Evolutionary conservation across 1,140 invertebrate genomes (phyloP).

Genomic region (Bombus terrestris): DNA sequence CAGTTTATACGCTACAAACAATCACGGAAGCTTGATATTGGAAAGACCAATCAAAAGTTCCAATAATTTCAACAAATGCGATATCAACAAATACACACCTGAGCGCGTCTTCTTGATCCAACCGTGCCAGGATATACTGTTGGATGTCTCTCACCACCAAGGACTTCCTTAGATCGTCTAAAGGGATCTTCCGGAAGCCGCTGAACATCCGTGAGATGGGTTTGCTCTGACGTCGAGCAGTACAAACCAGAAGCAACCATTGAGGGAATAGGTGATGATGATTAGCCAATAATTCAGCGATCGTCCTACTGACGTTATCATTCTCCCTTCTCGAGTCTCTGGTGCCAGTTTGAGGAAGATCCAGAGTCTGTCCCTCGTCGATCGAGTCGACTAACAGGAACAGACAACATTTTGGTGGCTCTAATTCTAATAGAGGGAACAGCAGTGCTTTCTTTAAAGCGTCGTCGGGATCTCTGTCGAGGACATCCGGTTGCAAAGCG

Average conservation of each 20-base stretch:
- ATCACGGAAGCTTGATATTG: no score
- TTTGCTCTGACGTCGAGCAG: constrained; percentile 93
- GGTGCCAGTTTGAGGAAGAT: constrained; percentile 75
- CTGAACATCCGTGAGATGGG: constrained; percentile 95
- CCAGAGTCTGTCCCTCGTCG: constrained; percentile 87
- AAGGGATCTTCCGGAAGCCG: constrained; percentile 95
- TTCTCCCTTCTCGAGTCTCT: constrained; percentile 80
- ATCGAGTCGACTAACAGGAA: constrained; percentile 96
- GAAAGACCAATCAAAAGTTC: no score
- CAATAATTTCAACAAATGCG: background rate
- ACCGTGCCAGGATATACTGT: constrained; percentile 94
- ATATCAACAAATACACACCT: constrained; percentile 45
- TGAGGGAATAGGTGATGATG: constrained; percentile 96
- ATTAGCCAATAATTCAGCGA: constrained; percentile 93
- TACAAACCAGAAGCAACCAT: constrained; percentile 96
- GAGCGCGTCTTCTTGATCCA: constrained; percentile 92
- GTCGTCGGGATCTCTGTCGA: constrained; percentile 93
- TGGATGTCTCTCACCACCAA: constrained; percentile 96
- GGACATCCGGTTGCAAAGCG: constrained; percentile 87
- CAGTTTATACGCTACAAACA: no score
- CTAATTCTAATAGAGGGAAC: constrained; percentile 92
- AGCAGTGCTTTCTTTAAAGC: constrained; percentile 94
- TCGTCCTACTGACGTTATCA: constrained; percentile 86
- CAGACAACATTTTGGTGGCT: constrained; percentile 91
- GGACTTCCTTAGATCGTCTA: constrained; percentile 95